Evolutionary conservation across 2,797 vertebrate species (phyloP).

Genomic region (Notamacropus eugenii): DNA sequence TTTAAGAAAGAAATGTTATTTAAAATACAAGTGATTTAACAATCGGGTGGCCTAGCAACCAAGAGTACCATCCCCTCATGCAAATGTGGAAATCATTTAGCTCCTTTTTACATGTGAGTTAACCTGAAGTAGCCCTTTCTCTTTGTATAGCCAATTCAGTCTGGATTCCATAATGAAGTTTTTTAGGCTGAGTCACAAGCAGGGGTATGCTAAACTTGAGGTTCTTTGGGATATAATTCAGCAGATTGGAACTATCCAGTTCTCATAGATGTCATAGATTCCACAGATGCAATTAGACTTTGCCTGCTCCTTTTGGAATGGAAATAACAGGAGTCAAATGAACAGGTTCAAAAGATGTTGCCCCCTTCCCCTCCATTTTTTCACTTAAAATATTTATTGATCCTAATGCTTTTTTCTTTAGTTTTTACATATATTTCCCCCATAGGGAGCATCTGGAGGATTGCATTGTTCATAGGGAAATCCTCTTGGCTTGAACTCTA

Average conservation of each 20-base stretch:
- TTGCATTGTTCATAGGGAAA: not conserved
- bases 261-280: not conserved
- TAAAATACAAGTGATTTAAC: not conserved
- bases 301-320: not conserved
- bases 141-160: not conserved
- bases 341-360: not conserved
- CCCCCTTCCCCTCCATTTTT: not conserved
- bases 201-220: not conserved
- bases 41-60: not conserved
- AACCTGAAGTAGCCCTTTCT: not conserved
- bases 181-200: not conserved
- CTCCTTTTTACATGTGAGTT: not conserved
- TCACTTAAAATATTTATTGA: not conserved
- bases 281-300: not conserved
- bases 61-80: not conserved
- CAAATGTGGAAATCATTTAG: not conserved
- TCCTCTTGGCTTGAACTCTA: not conserved
- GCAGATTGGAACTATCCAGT: not conserved
- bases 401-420: not conserved
- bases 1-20: not conserved
- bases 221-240: not conserved
- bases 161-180: not conserved
- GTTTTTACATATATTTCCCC: not conserved
- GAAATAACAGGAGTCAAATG: not conserved
- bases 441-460: not conserved